Evolutionary conservation across 2,888 invertebrate genomes (phyloP).

Genomic region (Diloba caeruleocephala): DNA sequence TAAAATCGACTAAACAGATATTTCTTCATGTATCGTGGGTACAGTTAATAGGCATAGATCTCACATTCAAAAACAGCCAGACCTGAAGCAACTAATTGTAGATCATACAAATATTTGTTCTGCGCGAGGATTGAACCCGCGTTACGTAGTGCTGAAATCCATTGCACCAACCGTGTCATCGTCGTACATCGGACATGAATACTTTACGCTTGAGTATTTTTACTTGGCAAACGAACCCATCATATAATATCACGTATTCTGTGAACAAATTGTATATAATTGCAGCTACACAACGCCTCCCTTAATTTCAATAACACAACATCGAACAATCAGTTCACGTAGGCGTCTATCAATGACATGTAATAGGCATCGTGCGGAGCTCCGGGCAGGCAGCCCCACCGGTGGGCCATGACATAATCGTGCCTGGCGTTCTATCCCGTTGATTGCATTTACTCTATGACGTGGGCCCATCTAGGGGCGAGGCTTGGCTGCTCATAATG

Average conservation of each 20-base stretch:
- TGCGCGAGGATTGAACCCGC: no score
- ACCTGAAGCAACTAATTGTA: no score
- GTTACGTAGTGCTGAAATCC: no score
- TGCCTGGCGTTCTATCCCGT: constrained; percentile 58
- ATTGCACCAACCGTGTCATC: no score
- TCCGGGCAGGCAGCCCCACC: constrained; percentile 50
- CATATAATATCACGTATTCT: background rate
- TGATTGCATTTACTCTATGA: constrained; percentile 71
- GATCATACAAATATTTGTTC: no score
- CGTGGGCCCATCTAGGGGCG: constrained; percentile 48
- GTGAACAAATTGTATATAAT: background rate
- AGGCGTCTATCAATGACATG: constrained; percentile 60
- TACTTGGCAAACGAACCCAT: no score
- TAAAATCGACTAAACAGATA: no score
- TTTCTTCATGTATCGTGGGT: no score
- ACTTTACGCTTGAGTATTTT: no score
- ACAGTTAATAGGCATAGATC: no score
- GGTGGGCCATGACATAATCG: constrained; percentile 62
- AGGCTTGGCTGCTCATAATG: constrained; percentile 45
- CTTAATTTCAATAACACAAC: constrained; percentile 50
- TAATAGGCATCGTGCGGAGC: constrained; percentile 60
- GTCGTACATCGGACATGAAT: no score
- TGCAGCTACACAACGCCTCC: constrained; percentile 10
- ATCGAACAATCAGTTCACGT: constrained; percentile 64
- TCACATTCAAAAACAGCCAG: no score